Base-by-base conservation (phyloP, 2,888 invertebrate genomes). In the Aquatica leii region DNA sequence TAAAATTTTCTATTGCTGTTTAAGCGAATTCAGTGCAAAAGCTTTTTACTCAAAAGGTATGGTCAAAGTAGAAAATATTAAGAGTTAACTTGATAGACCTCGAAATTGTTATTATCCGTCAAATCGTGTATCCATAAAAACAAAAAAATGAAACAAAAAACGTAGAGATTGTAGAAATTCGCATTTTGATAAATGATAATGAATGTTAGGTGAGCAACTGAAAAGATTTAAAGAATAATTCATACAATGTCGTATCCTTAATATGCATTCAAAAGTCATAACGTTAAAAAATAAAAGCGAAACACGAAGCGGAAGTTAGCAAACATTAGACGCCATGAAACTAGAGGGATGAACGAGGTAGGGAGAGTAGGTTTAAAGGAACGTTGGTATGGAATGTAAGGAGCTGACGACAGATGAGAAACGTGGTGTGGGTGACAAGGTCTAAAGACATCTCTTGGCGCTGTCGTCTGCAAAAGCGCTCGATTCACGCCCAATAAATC, bases 371-470 rank as follows among this genome's bases (percentile, higher is more conserved):
- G 58, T 48, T 63, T 49, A 57, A 53, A 63, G 63, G 54, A 62
- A 63, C 63, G 59, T 59, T 58, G 58, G 63, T 59, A 52, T 59
- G 63, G 63, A 63, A 63, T 63, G 63, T 59, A 54, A 54, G 54
- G 59, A 59, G 63, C 53, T 63, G 63, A 63, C 63, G 63, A 63
- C 58, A 62, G 54, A 43, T 58, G 55, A 59, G 63, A 63, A 43
- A 49, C 49, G 71, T 69, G 73, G 74, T 71, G 74, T 73, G 75
- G 75, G 75, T 75, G 76, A 76, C 76, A 75, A 76, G 74, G 75
- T 76, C 73, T 76, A 75, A 49, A 75, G 76, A 74, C 76, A 77
- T 74, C 77, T 74, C 74, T 73, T 74, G 75, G 71, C 74, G 74
- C 46, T 59, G 63, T 57, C 58, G 58, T 63, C 59, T 54, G 58